phyloP scores from a whole-genome alignment of 2,113 vertebrate species.

The Maccullochella peelii region DNA sequence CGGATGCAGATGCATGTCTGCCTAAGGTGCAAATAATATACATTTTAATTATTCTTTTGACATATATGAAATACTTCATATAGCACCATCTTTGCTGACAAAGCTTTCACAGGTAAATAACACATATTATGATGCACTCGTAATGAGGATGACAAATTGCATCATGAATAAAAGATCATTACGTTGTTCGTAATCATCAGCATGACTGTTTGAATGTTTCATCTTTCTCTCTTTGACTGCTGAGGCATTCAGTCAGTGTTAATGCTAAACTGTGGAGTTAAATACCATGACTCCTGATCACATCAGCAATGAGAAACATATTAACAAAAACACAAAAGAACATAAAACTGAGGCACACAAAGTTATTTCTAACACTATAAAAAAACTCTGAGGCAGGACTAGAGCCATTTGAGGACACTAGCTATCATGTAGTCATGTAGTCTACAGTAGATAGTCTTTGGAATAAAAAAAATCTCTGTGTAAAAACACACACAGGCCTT shows the following conservation, averaged over 20 bases:
- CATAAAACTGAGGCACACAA: no score
- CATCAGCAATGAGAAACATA: neutral
- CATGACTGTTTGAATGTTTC: neutral
- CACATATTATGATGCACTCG: neutral
- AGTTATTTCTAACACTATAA: no score
- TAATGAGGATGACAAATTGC: neutral
- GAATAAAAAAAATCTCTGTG: no score
- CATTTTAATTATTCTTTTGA: neutral
- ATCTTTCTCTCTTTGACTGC: neutral
- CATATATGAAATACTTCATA: neutral
- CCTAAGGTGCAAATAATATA: neutral
- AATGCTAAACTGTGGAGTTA: neutral
- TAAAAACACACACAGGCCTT: no score
- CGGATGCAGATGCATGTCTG: neutral
- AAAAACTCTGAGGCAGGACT: no score
- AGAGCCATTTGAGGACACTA: no score
- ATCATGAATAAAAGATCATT: neutral
- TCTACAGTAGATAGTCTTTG: no score
- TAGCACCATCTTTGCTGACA: neutral
- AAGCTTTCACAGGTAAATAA: neutral
- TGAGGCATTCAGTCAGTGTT: neutral
- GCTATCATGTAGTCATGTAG: no score
- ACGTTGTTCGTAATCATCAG: neutral
- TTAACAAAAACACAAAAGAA: neutral
- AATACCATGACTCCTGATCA: neutral